These are phyloP conservation scores for Lamellibrachia satsuma DNA, from an alignment of 2,888 invertebrate genomes.

Conservation along the genomic window DNA sequence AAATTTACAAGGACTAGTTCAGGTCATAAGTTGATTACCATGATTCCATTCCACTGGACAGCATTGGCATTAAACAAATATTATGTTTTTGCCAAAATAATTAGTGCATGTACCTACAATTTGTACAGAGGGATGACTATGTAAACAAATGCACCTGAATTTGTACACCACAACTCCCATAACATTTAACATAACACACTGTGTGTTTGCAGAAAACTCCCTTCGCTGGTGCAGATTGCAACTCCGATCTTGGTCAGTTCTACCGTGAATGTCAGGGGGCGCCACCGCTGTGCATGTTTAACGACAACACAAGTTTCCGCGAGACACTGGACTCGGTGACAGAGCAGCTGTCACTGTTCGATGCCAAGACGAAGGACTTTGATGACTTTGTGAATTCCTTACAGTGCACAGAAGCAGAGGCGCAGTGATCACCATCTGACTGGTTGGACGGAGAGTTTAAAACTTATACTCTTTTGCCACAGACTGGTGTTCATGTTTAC, in stretches of 20 bases:
- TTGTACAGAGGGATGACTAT: not conserved
- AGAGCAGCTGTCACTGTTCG: constrained; percentile 78
- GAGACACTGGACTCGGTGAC: constrained; percentile 73
- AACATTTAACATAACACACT: not conserved
- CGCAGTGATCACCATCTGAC: not conserved
- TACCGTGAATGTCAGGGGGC: constrained; percentile 83
- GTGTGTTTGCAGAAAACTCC: constrained; percentile 77
- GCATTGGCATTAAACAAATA: not conserved
- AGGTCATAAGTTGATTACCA: not conserved
- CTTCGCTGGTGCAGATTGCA: constrained; percentile 75
- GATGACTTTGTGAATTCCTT: constrained; percentile 80
- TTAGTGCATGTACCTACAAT: not conserved
- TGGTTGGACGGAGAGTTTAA: not conserved
- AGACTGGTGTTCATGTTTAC: not conserved
- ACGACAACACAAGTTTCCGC: constrained; percentile 50
- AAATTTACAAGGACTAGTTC: not conserved
- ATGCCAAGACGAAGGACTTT: constrained; percentile 79
- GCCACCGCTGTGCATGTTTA: constrained; percentile 71
- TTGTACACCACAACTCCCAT: not conserved
- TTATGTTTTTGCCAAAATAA: too few relatives aligned
- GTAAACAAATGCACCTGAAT: not conserved
- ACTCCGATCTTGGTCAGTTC: constrained; percentile 80
- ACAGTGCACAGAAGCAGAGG: not conserved
- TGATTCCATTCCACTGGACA: not conserved
- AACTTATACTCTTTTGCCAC: not conserved